These are phyloP conservation scores for Ornithoptera alexandrae DNA, from an alignment of 2,888 invertebrate genomes.

Conservation along the genomic window DNA sequence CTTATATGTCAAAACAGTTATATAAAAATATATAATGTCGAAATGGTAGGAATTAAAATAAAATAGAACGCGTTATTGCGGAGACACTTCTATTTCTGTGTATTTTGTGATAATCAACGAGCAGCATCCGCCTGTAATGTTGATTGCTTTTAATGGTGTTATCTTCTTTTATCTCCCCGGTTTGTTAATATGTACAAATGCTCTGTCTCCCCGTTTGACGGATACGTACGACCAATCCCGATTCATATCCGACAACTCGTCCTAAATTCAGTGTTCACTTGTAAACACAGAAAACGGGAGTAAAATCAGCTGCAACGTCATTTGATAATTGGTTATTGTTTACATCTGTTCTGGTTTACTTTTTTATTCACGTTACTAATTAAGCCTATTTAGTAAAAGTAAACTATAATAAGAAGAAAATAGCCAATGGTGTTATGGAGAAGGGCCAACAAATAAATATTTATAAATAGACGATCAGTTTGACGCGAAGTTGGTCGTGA, in stretches of 20 bases:
- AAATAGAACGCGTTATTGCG: slow-evolving; percentile 50
- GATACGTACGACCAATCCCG: slow-evolving; percentile 55
- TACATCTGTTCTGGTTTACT: slow-evolving; percentile 33
- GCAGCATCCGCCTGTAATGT: slow-evolving; percentile 57
- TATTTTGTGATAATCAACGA: slow-evolving; percentile 43
- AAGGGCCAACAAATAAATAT: slow-evolving; percentile 9
- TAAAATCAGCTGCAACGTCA: slow-evolving; percentile 39
- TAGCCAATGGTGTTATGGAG: slow-evolving; percentile 27
- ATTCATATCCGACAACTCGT: slow-evolving; percentile 52
- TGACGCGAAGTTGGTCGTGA: slow-evolving; percentile 39
- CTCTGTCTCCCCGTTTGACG: slow-evolving; percentile 43
- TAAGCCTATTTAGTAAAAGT: slow-evolving; percentile 3
- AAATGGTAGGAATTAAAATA: slow-evolving; percentile 56
- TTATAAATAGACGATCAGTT: slow-evolving; percentile 40
- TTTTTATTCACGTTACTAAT: slow-evolving; percentile 10
- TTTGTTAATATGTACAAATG: slow-evolving; percentile 38
- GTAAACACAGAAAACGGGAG: slow-evolving; percentile 44
- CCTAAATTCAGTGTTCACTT: slow-evolving; percentile 59
- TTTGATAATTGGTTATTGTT: slow-evolving; percentile 47
- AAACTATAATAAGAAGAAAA: slow-evolving; percentile 23
- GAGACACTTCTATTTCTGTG: slow-evolving; percentile 62
- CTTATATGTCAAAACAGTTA: too few species aligned
- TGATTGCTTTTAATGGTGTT: slow-evolving; percentile 39
- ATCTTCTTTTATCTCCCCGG: slow-evolving; percentile 42
- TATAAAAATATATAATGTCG: not conserved